These are phyloP conservation scores for Spheniscus humboldti DNA, from an alignment of 2,797 vertebrate species.

Conservation along the genomic window DNA sequence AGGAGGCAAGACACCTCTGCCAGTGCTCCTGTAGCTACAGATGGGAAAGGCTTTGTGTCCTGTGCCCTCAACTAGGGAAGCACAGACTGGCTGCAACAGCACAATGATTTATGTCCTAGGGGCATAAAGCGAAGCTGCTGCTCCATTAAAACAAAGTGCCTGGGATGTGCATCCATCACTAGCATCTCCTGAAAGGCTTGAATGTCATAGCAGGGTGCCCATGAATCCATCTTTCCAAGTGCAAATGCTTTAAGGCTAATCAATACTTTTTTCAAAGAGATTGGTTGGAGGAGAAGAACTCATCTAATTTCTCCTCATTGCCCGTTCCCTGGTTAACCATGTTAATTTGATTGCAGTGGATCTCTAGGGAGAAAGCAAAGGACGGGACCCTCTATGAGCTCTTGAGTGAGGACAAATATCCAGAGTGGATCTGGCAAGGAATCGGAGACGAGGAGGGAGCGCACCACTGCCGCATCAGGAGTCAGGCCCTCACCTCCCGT, in stretches of 20 bases:
- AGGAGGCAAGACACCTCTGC: neutral
- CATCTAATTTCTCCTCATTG: neutral
- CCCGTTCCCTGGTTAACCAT: neutral
- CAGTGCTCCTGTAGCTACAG: neutral
- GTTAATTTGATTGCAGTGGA: neutral
- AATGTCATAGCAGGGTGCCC: neutral
- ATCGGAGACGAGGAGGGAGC: neutral
- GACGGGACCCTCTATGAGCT: neutral
- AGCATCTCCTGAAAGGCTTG: neutral
- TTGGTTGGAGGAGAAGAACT: neutral
- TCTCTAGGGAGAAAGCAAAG: neutral
- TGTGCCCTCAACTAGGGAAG: neutral
- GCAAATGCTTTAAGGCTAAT: neutral
- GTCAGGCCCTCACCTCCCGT: neutral
- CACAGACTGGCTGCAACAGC: neutral
- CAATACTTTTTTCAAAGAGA: neutral
- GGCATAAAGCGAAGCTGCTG: neutral
- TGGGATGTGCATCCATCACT: neutral
- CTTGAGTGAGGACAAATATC: neutral
- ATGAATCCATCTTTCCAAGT: neutral
- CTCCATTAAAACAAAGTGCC: neutral
- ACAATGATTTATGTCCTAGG: neutral
- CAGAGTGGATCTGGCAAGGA: neutral
- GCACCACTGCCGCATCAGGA: accelerated
- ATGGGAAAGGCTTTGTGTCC: neutral